Evolutionary conservation across 2,888 invertebrate species (phyloP).

Genomic region (Cheilosia urbana): DNA sequence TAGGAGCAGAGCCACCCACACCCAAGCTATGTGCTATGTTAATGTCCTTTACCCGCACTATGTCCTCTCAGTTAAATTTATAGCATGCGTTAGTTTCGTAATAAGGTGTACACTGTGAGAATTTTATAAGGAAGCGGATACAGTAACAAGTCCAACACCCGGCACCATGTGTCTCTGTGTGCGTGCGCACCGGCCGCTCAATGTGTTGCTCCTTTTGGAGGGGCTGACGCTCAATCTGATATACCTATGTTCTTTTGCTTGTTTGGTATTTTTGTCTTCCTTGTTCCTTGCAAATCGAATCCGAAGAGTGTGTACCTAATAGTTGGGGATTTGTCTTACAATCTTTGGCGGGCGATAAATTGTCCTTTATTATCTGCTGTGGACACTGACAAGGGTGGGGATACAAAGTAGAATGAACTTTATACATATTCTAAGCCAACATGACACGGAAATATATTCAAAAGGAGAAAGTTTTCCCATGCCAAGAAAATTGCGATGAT

Average conservation of each 20-base stretch:
- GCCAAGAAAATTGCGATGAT: conserved; percentile 58
- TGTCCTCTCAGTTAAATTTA: conserved; percentile 55
- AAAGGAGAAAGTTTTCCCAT: conserved; percentile 64
- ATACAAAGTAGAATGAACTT: conserved; percentile 16
- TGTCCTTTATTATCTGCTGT: conserved; percentile 59
- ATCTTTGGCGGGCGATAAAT: conserved; percentile 48
- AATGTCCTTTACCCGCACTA: conserved; percentile 34
- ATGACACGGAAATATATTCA: conserved; percentile 61
- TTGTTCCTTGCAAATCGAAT: conserved; percentile 13
- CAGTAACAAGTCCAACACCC: conserved; percentile 16
- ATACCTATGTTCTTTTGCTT: conserved; percentile 29
- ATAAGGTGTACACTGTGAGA: conserved; percentile 14
- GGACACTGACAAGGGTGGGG: conserved; percentile 30
- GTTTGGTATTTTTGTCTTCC: background rate
- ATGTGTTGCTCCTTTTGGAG: conserved; percentile 35
- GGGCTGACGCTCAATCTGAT: conserved; percentile 6
- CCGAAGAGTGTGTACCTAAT: background rate
- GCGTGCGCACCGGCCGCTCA: conserved; percentile 8
- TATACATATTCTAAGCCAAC: conserved; percentile 36
- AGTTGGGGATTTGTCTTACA: conserved; percentile 11
- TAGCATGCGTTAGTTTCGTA: conserved; percentile 37
- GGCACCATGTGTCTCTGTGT: background rate
- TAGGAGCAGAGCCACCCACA: background rate
- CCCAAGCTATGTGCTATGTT: conserved; percentile 14
- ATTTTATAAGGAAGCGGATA: conserved; percentile 13